Conservation (phyloP, 2,113 vertebrate genomes). For the Cariama cristata region DNA sequence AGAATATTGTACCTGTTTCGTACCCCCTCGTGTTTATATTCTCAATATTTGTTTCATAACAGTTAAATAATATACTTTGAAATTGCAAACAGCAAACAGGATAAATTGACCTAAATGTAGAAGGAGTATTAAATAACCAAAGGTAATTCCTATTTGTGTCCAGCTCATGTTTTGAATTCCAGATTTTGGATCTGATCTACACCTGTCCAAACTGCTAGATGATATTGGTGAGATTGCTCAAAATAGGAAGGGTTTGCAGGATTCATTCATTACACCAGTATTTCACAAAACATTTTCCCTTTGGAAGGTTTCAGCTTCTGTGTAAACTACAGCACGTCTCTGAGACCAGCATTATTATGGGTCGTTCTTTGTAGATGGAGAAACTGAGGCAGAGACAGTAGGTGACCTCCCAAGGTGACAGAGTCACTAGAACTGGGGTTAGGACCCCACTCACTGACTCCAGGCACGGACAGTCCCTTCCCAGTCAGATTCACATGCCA, state of each 20-base stretch:
- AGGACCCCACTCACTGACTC: neutral
- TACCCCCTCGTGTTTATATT: neutral
- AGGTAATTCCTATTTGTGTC: neutral
- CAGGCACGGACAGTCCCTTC: neutral
- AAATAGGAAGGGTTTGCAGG: neutral
- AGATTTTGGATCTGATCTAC: neutral
- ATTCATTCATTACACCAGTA: neutral
- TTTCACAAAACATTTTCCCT: neutral
- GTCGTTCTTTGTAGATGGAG: neutral
- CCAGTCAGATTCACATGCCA: neutral
- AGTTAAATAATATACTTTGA: neutral
- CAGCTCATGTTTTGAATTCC: neutral
- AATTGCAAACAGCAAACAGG: neutral
- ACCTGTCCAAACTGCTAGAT: neutral
- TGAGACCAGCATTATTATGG: rapidly evolving
- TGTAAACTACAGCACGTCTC: neutral
- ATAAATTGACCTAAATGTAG: neutral
- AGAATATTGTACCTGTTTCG: neutral
- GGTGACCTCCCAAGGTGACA: neutral
- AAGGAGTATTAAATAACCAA: neutral
- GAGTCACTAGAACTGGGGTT: neutral
- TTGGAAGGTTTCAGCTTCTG: neutral
- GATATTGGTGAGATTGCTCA: neutral
- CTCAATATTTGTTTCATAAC: neutral
- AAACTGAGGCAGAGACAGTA: neutral